Base-by-base conservation (phyloP, 2,113 vertebrate species). In the Tonatia bakeri region DNA sequence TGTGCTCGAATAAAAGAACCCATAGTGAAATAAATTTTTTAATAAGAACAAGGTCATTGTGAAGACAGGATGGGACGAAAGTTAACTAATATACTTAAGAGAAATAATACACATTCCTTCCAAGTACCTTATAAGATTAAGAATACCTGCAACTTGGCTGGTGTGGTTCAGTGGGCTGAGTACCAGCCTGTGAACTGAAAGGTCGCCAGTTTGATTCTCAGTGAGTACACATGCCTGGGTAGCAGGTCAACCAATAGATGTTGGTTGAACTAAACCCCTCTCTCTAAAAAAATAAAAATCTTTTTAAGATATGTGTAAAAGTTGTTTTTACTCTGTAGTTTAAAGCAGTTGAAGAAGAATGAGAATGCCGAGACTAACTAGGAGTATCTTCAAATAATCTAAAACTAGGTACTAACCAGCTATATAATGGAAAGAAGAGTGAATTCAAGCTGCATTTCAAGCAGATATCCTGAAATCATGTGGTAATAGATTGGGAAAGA, bases 341-440 rank as follows among this genome's bases (percentile, higher is more conserved):
- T 56, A 26, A 92, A 61, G 75, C 75, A 95, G 19, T 5, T 92
- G 15, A 92, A 75, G 56, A 90, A 19, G 83, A 79, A 79, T 45
- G 65, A 43, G 56, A 79, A 80, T 31, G 16, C 0, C 59, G 31
- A n/a, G 40, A 85, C 43, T 40, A 65, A 54, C 26, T 43, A 65
- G 72, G 15, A 94, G 14, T 67, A 52, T 52, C 90, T 96, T 85
- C 52, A 90, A 82, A 90, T 52, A 67, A 95, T 54, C 40, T 84
- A 70, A 64, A 92, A 84, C 38, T 76, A 90, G 50, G 50, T 24
- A 90, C 12, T 83, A 90, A 38, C 50, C 17, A 54, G 56, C 26
- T 90, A 67, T 67, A 7, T 33, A 65, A 56, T 26, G 31, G 9
- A 64, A 0, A 75, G 43, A 76, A 88, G 12, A 90, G 33, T 94